Conservation (phyloP, 1,140 invertebrate species). For the Drosophila sproati region DNA sequence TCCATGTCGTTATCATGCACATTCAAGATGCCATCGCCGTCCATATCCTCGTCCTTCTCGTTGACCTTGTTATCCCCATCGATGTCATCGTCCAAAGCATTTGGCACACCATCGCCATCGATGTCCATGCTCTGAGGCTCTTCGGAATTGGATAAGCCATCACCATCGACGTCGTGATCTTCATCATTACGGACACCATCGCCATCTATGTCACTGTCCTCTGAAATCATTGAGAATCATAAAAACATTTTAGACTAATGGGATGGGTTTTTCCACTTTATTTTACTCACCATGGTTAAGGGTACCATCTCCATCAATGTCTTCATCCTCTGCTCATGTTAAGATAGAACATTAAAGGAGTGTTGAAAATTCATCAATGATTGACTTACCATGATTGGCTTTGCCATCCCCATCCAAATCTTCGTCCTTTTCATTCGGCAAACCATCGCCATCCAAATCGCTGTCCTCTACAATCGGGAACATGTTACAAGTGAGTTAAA, state of each 20-base stretch:
- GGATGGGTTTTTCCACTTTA: not conserved
- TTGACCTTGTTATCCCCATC: constrained; percentile 49
- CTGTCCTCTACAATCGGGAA: constrained; percentile 40
- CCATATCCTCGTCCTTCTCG: constrained; percentile 69
- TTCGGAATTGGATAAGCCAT: constrained; percentile 71
- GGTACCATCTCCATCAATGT: constrained; percentile 64
- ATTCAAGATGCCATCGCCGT: constrained; percentile 73
- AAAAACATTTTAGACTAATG: not conserved
- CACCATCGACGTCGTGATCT: constrained; percentile 63
- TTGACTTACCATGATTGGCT: constrained; percentile 76
- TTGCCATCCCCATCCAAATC: constrained; percentile 77
- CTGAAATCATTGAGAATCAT: not conserved
- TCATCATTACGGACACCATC: constrained; percentile 72
- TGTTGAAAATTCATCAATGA: constrained; percentile 85
- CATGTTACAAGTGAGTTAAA: constrained; percentile 1
- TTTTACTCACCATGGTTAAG: constrained; percentile 55
- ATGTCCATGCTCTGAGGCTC: constrained; percentile 77
- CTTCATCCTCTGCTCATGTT: constrained; percentile 45
- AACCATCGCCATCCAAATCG: constrained; percentile 69
- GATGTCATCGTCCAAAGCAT: constrained; percentile 49
- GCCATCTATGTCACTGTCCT: constrained; percentile 67
- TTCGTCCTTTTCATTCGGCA: constrained; percentile 79
- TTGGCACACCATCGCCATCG: constrained; percentile 83
- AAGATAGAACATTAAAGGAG: constrained; percentile 74
- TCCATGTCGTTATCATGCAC: constrained; percentile 83